Conservation (phyloP, 2,113 vertebrate species). For the Sceloporus tristichus region DNA sequence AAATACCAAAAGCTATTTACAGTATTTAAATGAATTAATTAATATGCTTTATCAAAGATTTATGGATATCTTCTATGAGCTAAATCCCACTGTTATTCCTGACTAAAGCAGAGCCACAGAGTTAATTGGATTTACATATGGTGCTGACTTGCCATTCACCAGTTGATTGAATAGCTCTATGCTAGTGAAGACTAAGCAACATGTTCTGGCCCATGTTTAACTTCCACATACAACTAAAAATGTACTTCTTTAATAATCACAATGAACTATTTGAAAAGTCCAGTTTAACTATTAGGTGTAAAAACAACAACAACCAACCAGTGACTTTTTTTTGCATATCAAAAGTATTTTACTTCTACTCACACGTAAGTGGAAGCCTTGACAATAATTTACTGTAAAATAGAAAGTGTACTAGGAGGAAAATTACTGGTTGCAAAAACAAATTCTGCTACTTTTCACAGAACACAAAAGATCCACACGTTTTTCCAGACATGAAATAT, state of each 20-base stretch:
- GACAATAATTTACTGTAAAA: neutral
- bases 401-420: neutral
- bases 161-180: no score
- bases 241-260: neutral
- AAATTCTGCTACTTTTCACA: neutral
- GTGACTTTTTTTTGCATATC: neutral
- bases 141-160: no score
- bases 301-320: neutral
- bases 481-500: conserved; percentile 9
- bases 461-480: neutral
- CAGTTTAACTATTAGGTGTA: neutral
- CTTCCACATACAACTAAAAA: no score
- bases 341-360: accelerated
- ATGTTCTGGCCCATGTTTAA: no score
- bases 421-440: neutral
- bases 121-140: no score
- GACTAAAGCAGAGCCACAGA: no score
- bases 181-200: no score
- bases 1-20: no score
- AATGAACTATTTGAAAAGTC: neutral
- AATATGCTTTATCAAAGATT: no score
- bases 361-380: neutral
- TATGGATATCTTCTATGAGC: no score
- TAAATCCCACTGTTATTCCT: no score
- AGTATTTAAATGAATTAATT: no score